Base-by-base conservation (phyloP, 2,888 invertebrate species). In the Euplagia quadripunctaria region DNA sequence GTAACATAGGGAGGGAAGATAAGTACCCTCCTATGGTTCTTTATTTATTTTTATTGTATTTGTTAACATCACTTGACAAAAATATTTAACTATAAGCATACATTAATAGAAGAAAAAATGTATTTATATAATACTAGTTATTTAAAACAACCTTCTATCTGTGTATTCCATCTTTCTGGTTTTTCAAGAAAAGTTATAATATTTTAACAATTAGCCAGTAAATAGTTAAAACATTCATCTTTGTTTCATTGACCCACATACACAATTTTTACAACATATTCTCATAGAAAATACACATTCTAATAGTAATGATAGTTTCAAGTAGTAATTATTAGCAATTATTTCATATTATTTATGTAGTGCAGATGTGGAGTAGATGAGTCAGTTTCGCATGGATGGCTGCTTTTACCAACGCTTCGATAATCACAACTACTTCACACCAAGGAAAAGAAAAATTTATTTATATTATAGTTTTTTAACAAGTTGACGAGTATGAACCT, bases 401-500 rank as follows among this genome's bases (percentile, higher is more conserved):
- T 87, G 90, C 95, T 95, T 94, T 95, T 95, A 88, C 94, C 79
- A 89, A 93, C 93, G 94, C 87, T 89, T 89, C 88, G 89, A 84
- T 89, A 91, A 90, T 79, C 92, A 92, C 88, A 86, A 87, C 89
- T 89, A 88, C 82, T 85, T 79, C 43, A 49, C 61, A 55, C 69
- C 66, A 52, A 41, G 49, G 49, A 71, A 79, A 73, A 76, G 74
- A 74, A 72, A 68, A 75, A 74, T 77, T 76, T 76, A 73, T 69
- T 70, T 51, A 64, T 69, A 49, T 64, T 74, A 61, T 68, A 71
- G 61, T 74, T 61, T 8, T n/a, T 41, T 9, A 64, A 51, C 17
- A 17, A 41, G 31, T 31, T 31, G 16, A 63, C 31, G n/a, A 55
- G 20, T 58, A 20, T 20, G 43, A 43, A 43, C 43, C 43, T 4